Evolutionary conservation across 2,888 invertebrate species (phyloP).

Genomic region (Pyrochroa serraticornis): DNA sequence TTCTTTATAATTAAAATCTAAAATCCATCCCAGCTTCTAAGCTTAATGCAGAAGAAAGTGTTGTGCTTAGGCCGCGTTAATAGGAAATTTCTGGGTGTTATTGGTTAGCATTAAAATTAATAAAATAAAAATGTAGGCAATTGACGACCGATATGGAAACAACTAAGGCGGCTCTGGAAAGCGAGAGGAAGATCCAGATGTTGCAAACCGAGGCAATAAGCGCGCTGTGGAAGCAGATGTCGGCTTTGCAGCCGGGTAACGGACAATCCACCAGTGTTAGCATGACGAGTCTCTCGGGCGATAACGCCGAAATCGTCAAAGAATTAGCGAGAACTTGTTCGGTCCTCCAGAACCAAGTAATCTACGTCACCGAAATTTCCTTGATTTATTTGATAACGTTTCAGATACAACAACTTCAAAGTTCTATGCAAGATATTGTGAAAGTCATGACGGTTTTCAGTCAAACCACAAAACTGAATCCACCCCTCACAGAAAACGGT

Average conservation of each 20-base stretch:
- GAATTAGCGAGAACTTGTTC: constrained; percentile 79
- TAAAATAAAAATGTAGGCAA: constrained; percentile 65
- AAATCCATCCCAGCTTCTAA: no score
- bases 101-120: no score
- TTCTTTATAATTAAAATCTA: no score
- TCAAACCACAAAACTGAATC: constrained; percentile 48
- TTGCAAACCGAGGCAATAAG: constrained; percentile 91
- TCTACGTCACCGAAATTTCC: not conserved
- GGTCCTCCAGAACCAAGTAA: constrained; percentile 74
- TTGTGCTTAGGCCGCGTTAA: no score
- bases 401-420: constrained; percentile 79
- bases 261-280: constrained; percentile 35
- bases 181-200: constrained; percentile 83
- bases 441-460: constrained; percentile 69
- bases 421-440: constrained; percentile 79
- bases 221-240: constrained; percentile 87
- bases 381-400: constrained; percentile 23
- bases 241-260: constrained; percentile 65
- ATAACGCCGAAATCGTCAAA: constrained; percentile 69
- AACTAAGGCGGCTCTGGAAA: constrained; percentile 82
- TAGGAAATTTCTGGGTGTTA: no score
- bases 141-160: constrained; percentile 84
- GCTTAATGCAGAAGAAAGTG: no score
- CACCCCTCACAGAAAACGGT: constrained; percentile 56
- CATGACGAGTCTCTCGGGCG: constrained; percentile 50